Percentiles rank a stretch among this genome's conserved stretches.
These are phyloP conservation scores for Garrulus glandarius DNA, from an alignment of 2,797 vertebrate species.

Conservation along the genomic window DNA sequence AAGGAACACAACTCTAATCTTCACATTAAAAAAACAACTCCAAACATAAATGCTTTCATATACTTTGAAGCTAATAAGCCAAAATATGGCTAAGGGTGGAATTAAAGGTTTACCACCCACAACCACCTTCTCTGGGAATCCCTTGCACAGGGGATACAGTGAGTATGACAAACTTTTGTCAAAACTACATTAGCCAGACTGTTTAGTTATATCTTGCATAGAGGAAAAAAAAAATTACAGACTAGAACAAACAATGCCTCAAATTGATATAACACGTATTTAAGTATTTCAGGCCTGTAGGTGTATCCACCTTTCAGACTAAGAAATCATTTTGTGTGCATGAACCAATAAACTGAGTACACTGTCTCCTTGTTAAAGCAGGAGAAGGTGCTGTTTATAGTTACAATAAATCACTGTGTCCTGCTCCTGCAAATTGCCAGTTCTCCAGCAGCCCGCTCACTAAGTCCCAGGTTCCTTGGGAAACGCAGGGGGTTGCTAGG, in stretches of 20 bases:
- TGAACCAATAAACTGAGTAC: not conserved
- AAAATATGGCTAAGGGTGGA: not conserved
- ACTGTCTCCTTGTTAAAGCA: not conserved
- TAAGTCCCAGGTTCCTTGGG: not conserved
- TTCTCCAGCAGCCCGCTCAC: not conserved
- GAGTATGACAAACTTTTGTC: not conserved
- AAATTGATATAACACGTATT: not conserved
- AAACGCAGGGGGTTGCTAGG: not conserved
- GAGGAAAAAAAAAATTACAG: not conserved
- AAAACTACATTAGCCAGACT: not conserved
- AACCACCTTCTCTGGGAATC: not conserved
- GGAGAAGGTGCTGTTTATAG: not conserved
- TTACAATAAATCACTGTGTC: slow-evolving; percentile 14
- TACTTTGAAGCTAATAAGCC: not conserved
- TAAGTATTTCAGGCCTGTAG: not conserved
- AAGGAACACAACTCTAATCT: not conserved
- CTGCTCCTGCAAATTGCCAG: not conserved
- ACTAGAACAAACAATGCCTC: not conserved
- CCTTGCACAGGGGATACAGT: not conserved
- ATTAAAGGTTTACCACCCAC: not conserved
- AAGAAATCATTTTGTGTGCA: not conserved
- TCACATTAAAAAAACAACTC: not conserved
- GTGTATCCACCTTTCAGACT: not conserved
- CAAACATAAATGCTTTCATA: not conserved
- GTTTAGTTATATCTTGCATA: not conserved